Percentiles rank a stretch among this genome's conserved stretches.
Evolutionary conservation across 2,797 vertebrate genomes (phyloP).

Genomic region (Adrianichthys oophorus): DNA sequence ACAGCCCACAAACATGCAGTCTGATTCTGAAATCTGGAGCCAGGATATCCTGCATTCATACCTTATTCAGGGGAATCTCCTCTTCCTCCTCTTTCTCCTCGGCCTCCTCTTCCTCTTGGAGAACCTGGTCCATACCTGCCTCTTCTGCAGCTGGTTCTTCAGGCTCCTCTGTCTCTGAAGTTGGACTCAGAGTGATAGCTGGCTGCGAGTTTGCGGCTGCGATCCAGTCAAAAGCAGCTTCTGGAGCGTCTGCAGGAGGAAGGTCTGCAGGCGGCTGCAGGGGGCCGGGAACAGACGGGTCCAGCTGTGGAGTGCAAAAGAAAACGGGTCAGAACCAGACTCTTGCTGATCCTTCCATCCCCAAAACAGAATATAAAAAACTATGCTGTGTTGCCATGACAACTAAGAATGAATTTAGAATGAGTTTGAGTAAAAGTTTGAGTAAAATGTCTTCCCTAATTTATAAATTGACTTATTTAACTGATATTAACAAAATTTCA

Average conservation of each 20-base stretch:
- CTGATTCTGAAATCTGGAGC: background rate
- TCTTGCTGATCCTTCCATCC: too few species aligned
- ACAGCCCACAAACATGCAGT: too few species aligned
- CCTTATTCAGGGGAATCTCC: constrained; percentile 83
- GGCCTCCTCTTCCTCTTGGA: constrained; percentile 61
- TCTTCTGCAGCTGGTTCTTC: constrained; percentile 14
- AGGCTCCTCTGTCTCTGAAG: constrained; percentile 19
- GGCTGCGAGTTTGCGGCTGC: constrained; percentile 53
- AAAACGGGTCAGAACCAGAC: background rate
- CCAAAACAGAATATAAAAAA: too few species aligned
- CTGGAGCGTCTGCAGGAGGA: constrained; percentile 31
- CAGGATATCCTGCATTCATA: constrained; percentile 51
- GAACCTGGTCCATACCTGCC: constrained; percentile 16
- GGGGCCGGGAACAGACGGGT: constrained; percentile 12
- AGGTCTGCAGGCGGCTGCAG: constrained; percentile 37
- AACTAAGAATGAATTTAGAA: too few species aligned
- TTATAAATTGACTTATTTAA: too few species aligned
- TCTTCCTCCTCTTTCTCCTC: constrained; percentile 53
- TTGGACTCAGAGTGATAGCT: constrained; percentile 5
- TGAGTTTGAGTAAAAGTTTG: too few species aligned
- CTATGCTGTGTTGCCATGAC: too few species aligned
- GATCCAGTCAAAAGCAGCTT: constrained; percentile 57
- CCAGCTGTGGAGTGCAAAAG: constrained; percentile 22
- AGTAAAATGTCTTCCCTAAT: too few species aligned
- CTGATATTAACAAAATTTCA: too few species aligned